Evolutionary conservation across 2,113 vertebrate species (phyloP).

Genomic region (Oxygymnocypris stewartii): DNA sequence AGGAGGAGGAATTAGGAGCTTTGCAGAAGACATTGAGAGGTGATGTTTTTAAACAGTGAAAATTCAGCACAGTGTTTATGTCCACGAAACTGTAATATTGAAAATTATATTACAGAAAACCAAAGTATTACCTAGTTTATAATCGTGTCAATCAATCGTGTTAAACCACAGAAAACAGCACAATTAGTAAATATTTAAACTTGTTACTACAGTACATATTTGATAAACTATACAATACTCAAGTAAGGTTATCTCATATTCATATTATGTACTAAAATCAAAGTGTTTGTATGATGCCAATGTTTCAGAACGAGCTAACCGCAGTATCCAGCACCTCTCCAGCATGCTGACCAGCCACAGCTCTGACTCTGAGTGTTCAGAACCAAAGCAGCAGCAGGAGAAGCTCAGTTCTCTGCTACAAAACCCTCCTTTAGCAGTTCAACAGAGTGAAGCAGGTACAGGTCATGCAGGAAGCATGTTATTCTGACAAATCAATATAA

Average conservation of each 20-base stretch:
- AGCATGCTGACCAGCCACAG: constrained; percentile 67
- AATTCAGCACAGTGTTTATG: neutral
- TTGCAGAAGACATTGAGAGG: constrained; percentile 69
- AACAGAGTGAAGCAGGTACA: constrained; percentile 85
- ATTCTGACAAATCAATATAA: neutral
- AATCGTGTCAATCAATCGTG: neutral
- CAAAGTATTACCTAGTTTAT: neutral
- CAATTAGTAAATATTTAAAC: neutral
- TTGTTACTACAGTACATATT: neutral
- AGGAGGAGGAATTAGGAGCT: constrained; percentile 66
- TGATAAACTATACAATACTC: neutral
- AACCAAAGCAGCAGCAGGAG: constrained; percentile 46
- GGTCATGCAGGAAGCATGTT: neutral
- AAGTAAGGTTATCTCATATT: neutral
- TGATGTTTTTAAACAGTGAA: constrained; percentile 48
- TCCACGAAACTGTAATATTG: neutral
- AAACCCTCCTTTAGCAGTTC: constrained; percentile 69
- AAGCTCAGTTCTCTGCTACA: constrained; percentile 49
- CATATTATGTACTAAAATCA: neutral
- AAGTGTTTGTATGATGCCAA: neutral
- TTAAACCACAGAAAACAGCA: neutral
- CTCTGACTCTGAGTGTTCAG: constrained; percentile 56
- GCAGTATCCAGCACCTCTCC: constrained; percentile 82
- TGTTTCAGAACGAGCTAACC: constrained; percentile 76
- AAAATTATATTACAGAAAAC: neutral